A percentile compares a stretch with the other conserved stretches of the same genome.
phyloP scores from a whole-genome alignment of 2,888 invertebrate species.

The Romanomermis culicivorax region DNA sequence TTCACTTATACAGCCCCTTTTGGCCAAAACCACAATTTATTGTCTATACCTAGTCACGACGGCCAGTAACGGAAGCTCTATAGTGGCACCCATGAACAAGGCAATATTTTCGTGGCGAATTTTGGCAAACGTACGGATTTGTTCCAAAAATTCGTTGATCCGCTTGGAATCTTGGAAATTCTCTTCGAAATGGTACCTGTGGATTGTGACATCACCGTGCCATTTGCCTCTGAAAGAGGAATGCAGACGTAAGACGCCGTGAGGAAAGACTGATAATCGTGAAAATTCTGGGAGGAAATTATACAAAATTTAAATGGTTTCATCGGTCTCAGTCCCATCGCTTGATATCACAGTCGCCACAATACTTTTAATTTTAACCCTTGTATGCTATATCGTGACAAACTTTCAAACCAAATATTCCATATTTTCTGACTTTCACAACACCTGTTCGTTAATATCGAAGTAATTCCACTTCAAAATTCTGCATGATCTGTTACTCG shows the following conservation, averaged over 20 bases:
- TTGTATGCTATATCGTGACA: too few relatives aligned
- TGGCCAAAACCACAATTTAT: neutral
- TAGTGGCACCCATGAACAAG: slow-evolving; percentile 34
- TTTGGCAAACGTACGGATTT: slow-evolving; percentile 29
- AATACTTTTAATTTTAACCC: too few relatives aligned
- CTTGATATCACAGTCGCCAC: too few relatives aligned
- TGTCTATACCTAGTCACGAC: slow-evolving; percentile 29
- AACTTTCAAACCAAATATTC: too few relatives aligned
- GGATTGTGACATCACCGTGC: slow-evolving; percentile 33
- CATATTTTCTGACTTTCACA: too few relatives aligned
- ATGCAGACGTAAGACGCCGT: neutral
- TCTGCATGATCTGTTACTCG: too few relatives aligned
- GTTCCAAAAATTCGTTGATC: slow-evolving; percentile 10
- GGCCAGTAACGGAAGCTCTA: slow-evolving; percentile 28
- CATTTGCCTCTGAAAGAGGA: slow-evolving; percentile 28
- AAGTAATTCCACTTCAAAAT: too few relatives aligned
- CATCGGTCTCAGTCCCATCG: too few relatives aligned
- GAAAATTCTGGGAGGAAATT: too few relatives aligned
- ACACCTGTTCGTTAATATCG: too few relatives aligned
- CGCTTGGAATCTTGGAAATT: neutral
- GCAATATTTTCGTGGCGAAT: slow-evolving; percentile 34
- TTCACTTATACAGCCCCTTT: neutral
- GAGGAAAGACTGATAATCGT: too few relatives aligned
- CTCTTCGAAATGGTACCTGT: slow-evolving; percentile 21
- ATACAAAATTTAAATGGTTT: too few relatives aligned